phyloP scores from a whole-genome alignment of 1,140 invertebrate genomes.

The Eufriesea mexicana region DNA sequence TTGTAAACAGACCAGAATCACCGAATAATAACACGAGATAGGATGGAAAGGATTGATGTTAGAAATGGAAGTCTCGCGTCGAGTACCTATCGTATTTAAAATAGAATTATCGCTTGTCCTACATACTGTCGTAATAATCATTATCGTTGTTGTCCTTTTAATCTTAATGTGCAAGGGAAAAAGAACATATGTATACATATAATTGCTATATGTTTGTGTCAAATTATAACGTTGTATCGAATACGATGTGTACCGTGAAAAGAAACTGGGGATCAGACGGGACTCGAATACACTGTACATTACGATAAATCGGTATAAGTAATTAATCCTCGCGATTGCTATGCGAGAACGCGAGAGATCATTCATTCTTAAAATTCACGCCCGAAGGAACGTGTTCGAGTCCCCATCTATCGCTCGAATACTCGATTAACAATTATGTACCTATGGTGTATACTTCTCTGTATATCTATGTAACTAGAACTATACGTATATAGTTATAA shows the following conservation, averaged over 20 bases:
- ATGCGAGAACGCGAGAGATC: neutral
- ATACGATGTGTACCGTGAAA: conserved; percentile 17
- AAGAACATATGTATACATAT: conserved; percentile 59
- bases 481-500: conserved; percentile 59
- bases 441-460: conserved; percentile 62
- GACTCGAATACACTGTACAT: neutral
- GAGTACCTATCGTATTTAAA: conserved; percentile 49
- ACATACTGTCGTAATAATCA: conserved; percentile 62
- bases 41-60: neutral
- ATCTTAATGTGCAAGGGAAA: conserved; percentile 61
- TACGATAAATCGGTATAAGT: neutral
- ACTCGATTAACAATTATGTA: conserved; percentile 42
- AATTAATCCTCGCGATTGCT: no score
- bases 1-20: conserved; percentile 36
- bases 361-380: neutral
- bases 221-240: conserved; percentile 61
- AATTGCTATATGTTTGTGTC: conserved; percentile 65
- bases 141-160: conserved; percentile 73
- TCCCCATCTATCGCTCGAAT: conserved; percentile 16
- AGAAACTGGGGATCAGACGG: neutral
- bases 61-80: conserved; percentile 11
- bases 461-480: conserved; percentile 60
- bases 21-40: neutral
- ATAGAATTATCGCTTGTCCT: conserved; percentile 62
- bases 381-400: neutral